A percentile compares a stretch with the other conserved stretches of the same genome.
Conservation (phyloP, 2,113 vertebrate genomes). For the Hymenochirus boettgeri region DNA sequence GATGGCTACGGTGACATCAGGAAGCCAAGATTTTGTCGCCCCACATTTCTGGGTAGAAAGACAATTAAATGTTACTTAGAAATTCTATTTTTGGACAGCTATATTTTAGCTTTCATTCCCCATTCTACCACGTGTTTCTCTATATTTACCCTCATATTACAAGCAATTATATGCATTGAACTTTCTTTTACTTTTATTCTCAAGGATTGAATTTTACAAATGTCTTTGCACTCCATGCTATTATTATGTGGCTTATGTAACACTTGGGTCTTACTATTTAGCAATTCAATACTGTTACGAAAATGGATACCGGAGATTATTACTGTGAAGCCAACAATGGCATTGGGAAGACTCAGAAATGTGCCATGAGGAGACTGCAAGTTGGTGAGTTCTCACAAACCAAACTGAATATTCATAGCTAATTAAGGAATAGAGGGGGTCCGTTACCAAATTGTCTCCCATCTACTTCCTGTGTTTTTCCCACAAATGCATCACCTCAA, state of each 20-base stretch:
- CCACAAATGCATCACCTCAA: not conserved
- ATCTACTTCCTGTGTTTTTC: not conserved
- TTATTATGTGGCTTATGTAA: not conserved
- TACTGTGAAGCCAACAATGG: conserved; percentile 84
- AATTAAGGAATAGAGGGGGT: not conserved
- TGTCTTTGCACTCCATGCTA: too few relatives aligned
- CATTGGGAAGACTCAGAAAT: conserved; percentile 74
- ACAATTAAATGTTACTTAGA: too few relatives aligned
- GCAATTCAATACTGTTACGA: conserved; percentile 82
- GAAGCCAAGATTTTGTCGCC: too few relatives aligned
- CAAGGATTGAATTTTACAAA: too few relatives aligned
- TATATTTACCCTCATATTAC: too few relatives aligned
- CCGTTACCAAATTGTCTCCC: not conserved
- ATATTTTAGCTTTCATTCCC: too few relatives aligned
- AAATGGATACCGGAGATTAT: conserved; percentile 79
- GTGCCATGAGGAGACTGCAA: conserved; percentile 73
- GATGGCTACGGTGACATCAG: too few relatives aligned
- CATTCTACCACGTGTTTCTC: too few relatives aligned
- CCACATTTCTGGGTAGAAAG: too few relatives aligned
- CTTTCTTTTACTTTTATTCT: too few relatives aligned
- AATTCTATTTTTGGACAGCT: too few relatives aligned
- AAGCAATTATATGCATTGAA: too few relatives aligned
- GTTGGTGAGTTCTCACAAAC: conserved; percentile 64
- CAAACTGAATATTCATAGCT: not conserved
- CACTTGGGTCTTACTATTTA: conserved; percentile 42